Percentiles rank a stretch among this genome's conserved stretches.
Evolutionary conservation across 2,797 vertebrate genomes (phyloP).

Genomic region (Sebastes matsubarae): DNA sequence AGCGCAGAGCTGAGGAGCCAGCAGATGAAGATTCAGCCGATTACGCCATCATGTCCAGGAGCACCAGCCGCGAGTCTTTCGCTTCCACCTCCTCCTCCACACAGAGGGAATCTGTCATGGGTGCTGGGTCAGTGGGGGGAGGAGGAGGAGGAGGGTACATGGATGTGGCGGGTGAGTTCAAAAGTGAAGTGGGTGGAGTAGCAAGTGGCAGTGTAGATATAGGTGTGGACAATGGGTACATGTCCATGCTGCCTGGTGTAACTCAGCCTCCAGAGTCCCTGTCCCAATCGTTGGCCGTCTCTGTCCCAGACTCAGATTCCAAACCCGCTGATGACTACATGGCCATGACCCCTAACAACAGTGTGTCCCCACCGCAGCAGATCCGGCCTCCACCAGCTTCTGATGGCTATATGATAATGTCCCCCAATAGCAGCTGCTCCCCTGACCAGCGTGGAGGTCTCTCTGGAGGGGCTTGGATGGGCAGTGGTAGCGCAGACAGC

Average conservation of each 20-base stretch:
- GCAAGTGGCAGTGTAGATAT: slow-evolving; percentile 45
- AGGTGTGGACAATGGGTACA: slow-evolving; percentile 81
- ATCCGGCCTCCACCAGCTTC: slow-evolving; percentile 71
- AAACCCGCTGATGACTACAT: slow-evolving; percentile 84
- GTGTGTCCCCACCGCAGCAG: slow-evolving; percentile 84
- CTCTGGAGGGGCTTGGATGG: slow-evolving; percentile 73
- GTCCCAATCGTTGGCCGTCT: slow-evolving; percentile 75
- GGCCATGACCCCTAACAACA: slow-evolving; percentile 85
- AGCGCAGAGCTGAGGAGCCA: slow-evolving; percentile 70
- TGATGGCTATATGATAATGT: slow-evolving; percentile 89
- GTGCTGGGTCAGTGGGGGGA: slow-evolving; percentile 45
- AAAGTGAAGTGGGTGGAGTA: slow-evolving; percentile 62
- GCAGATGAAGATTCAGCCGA: slow-evolving; percentile 80
- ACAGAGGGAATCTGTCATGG: slow-evolving; percentile 59
- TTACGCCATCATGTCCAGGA: slow-evolving; percentile 86
- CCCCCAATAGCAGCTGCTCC: slow-evolving; percentile 83
- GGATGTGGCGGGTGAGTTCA: slow-evolving; percentile 78
- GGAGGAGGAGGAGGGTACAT: slow-evolving; percentile 74
- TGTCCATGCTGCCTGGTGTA: slow-evolving; percentile 86
- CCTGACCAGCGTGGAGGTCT: slow-evolving; percentile 78
- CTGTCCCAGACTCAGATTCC: slow-evolving; percentile 74
- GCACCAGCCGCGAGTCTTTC: slow-evolving; percentile 81
- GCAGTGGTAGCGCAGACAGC: slow-evolving; percentile 80
- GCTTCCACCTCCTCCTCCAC: slow-evolving; percentile 58
- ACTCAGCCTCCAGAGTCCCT: slow-evolving; percentile 73